phyloP scores from a whole-genome alignment of 1,140 invertebrate species.

The Protaetia brevitarsis region DNA sequence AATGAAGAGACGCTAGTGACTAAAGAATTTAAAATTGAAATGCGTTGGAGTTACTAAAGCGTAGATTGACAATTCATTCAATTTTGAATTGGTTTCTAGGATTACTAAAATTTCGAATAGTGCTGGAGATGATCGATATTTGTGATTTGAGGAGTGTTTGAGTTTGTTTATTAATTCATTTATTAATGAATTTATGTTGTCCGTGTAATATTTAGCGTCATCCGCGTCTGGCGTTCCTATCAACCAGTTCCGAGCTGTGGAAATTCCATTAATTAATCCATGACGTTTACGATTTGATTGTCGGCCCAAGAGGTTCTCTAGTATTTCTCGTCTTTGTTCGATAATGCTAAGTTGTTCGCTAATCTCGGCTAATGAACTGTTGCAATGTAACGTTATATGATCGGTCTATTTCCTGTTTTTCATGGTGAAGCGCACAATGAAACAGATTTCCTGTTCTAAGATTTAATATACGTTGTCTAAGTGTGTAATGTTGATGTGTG shows the following conservation, averaged over 20 bases:
- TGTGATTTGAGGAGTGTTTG: background rate
- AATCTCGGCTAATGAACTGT: background rate
- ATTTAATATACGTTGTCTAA: background rate
- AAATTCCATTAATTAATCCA: slow-evolving; percentile 35
- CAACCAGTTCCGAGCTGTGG: slow-evolving; percentile 35
- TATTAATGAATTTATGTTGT: slow-evolving; percentile 28
- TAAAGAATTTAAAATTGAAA: too few relatives aligned
- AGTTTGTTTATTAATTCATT: background rate
- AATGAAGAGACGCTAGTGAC: too few relatives aligned
- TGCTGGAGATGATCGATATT: background rate
- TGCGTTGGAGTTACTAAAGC: too few relatives aligned
- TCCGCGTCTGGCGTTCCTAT: slow-evolving; percentile 36
- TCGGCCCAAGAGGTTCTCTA: background rate
- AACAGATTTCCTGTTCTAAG: too few relatives aligned
- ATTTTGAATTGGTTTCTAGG: background rate
- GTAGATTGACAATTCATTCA: background rate
- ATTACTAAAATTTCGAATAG: background rate
- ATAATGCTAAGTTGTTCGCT: background rate
- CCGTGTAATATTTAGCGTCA: slow-evolving; percentile 33
- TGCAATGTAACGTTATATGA: background rate
- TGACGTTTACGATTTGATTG: slow-evolving; percentile 25
- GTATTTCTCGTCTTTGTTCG: background rate
- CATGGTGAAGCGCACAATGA: background rate
- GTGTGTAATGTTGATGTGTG: background rate
- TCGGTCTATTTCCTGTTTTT: background rate